These are phyloP conservation scores for Lamellibrachia satsuma DNA, from an alignment of 2,888 invertebrate species.

Conservation along the genomic window DNA sequence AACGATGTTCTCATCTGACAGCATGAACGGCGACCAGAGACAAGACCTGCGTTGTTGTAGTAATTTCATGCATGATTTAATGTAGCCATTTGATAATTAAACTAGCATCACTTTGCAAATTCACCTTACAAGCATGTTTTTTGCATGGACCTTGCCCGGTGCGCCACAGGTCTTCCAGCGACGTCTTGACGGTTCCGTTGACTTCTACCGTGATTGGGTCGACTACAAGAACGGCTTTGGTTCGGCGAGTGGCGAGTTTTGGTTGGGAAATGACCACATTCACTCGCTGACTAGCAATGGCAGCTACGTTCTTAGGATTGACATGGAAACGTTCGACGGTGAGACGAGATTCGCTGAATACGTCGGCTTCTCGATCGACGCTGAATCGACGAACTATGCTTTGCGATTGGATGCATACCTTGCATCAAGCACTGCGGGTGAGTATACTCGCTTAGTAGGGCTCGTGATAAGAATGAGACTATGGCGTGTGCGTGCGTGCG, in stretches of 20 bases:
- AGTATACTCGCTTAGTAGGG: background rate
- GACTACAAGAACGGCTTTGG: background rate
- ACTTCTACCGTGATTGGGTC: background rate
- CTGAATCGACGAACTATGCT: background rate
- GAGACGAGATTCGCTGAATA: background rate
- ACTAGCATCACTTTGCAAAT: too few relatives aligned
- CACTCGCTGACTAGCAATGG: background rate
- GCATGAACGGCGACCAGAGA: too few relatives aligned
- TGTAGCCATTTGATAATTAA: too few relatives aligned
- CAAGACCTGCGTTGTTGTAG: too few relatives aligned
- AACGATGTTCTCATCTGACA: too few relatives aligned
- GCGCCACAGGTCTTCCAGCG: background rate
- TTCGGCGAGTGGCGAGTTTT: background rate
- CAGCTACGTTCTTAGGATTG: background rate
- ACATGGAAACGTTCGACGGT: background rate
- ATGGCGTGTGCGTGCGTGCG: too few relatives aligned
- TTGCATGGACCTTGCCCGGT: background rate
- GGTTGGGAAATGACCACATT: slow-evolving; percentile 17
- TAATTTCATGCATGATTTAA: too few relatives aligned
- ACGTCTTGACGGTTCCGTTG: background rate
- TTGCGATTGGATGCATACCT: background rate
- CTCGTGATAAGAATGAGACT: background rate
- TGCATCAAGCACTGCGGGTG: background rate
- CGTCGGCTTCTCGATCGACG: background rate
- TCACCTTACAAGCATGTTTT: too few relatives aligned